phyloP scores from a whole-genome alignment of 2,113 vertebrate genomes.

The Melanocharis versteri region DNA sequence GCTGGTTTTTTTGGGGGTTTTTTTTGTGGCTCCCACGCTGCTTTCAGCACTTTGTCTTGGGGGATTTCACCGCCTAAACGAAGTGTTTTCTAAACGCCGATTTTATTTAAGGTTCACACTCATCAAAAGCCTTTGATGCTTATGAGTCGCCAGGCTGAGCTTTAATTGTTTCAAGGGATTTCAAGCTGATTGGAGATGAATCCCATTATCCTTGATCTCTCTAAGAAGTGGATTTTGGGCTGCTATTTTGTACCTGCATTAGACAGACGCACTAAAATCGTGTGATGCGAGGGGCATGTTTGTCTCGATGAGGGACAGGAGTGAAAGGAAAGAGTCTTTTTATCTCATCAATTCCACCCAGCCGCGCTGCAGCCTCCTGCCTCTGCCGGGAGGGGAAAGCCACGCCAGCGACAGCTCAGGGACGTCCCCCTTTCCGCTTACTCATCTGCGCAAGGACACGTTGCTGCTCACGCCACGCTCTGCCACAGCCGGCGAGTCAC shows the following conservation, averaged over 20 bases:
- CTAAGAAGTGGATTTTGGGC: background rate
- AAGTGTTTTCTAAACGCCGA: accelerated
- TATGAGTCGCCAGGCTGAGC: background rate
- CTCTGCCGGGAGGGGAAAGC: background rate
- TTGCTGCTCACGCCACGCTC: background rate
- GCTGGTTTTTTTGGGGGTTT: accelerated
- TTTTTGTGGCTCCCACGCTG: accelerated
- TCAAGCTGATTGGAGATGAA: background rate
- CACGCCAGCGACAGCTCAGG: background rate
- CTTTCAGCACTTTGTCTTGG: background rate
- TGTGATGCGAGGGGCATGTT: accelerated
- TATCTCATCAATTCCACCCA: accelerated
- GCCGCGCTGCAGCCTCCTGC: background rate
- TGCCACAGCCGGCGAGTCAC: background rate
- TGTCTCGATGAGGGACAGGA: background rate
- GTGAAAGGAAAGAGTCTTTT: background rate
- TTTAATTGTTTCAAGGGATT: background rate
- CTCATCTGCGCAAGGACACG: background rate
- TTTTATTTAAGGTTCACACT: background rate
- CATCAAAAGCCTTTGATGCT: background rate
- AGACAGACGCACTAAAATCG: background rate
- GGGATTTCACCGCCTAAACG: accelerated
- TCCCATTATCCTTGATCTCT: background rate
- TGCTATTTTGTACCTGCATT: background rate
- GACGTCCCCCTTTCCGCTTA: background rate